Conservation (phyloP, 2,113 vertebrate genomes). For the Calyptomena viridis region DNA sequence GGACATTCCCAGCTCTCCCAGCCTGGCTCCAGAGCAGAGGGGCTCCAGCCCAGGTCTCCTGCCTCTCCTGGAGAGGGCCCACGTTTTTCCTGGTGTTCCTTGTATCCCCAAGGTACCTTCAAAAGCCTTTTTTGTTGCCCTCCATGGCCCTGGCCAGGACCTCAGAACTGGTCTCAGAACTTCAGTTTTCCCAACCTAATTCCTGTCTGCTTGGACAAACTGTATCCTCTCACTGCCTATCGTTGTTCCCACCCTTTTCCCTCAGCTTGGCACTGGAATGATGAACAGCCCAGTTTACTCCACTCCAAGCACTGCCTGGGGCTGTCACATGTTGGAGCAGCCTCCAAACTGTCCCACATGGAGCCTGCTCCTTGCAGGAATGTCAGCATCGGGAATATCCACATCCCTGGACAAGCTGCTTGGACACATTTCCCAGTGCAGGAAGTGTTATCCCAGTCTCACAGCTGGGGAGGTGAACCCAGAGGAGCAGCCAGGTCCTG, state of each 20-base stretch:
- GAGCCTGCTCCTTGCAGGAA: neutral
- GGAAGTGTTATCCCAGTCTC: neutral
- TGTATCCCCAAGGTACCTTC: neutral
- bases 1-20: neutral
- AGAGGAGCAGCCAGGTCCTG: neutral
- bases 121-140: neutral
- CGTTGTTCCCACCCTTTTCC: too few species aligned
- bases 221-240: neutral
- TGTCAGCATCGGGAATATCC: neutral
- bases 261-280: neutral
- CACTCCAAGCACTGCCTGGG: neutral
- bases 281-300: rapidly evolving
- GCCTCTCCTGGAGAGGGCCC: neutral
- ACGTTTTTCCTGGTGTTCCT: neutral
- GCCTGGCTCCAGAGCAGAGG: neutral
- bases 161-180: neutral
- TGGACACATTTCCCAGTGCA: rapidly evolving
- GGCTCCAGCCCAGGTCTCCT: neutral
- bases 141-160: neutral
- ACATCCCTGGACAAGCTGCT: neutral
- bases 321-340: neutral
- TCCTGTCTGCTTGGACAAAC: neutral
- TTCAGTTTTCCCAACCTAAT: neutral
- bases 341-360: rapidly evolving
- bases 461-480: neutral